A percentile compares a stretch with the other conserved stretches of the same genome.
These are phyloP conservation scores for Lytechinus variegatus DNA, from an alignment of 35 echinoderm and acorn worm species.

Conservation along the genomic window DNA sequence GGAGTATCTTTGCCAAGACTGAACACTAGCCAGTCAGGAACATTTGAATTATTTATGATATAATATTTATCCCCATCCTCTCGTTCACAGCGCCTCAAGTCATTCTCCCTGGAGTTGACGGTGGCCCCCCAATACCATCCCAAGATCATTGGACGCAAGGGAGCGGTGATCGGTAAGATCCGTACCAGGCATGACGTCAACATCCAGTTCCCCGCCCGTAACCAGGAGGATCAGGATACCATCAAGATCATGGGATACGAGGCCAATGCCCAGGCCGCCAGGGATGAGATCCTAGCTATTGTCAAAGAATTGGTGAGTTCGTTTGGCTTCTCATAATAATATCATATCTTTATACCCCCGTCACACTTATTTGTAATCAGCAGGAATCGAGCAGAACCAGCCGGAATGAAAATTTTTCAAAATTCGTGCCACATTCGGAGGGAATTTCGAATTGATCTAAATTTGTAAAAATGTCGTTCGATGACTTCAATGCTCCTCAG, in stretches of 20 bases:
- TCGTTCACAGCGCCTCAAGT: slow-evolving; percentile 62
- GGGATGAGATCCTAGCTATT: slow-evolving; percentile 81
- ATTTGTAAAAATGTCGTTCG: too few species aligned
- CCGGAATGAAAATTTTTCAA: too few species aligned
- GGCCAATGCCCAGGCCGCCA: slow-evolving; percentile 72
- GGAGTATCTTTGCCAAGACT: too few species aligned
- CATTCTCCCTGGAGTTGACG: slow-evolving; percentile 62
- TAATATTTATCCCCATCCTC: neutral
- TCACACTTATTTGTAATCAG: too few species aligned
- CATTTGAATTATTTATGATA: neutral
- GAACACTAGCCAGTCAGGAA: too few species aligned
- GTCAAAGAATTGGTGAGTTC: slow-evolving; percentile 89
- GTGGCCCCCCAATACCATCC: slow-evolving; percentile 91
- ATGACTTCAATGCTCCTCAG: too few species aligned
- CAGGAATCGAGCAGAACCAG: too few species aligned
- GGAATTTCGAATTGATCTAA: too few species aligned
- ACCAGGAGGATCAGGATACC: slow-evolving; percentile 58
- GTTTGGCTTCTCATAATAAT: too few species aligned
- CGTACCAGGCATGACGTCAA: slow-evolving; percentile 83
- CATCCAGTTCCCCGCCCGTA: slow-evolving; percentile 90
- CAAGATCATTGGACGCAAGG: slow-evolving; percentile 98
- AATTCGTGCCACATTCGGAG: too few species aligned
- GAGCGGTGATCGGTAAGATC: slow-evolving; percentile 86
- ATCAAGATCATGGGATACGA: slow-evolving; percentile 89
- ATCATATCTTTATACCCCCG: too few species aligned